Conservation (phyloP, 1,140 invertebrate genomes). For the Nasonia vitripennis region DNA sequence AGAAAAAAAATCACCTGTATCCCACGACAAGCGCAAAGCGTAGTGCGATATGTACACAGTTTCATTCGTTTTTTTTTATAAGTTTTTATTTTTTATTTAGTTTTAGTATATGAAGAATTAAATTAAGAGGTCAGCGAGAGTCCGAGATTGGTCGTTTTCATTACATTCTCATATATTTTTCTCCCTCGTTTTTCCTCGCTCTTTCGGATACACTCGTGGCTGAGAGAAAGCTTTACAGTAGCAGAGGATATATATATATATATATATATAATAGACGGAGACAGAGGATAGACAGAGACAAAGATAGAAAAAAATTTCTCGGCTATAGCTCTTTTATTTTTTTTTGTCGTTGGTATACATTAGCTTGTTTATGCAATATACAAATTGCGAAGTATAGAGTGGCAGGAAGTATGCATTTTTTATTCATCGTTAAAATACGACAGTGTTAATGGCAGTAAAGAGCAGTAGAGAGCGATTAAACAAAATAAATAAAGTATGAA, state of each 20-base stretch:
- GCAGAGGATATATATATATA: constrained; percentile 10
- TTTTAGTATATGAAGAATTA: constrained; percentile 16
- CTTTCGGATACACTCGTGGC: neutral
- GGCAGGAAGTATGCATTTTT: constrained; percentile 4
- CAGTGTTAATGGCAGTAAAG: constrained; percentile 45
- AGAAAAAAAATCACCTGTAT: constrained; percentile 27
- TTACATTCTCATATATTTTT: constrained; percentile 12
- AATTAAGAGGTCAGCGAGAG: constrained; percentile 11
- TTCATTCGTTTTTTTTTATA: constrained; percentile 38
- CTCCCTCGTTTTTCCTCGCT: neutral
- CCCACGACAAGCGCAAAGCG: constrained; percentile 41
- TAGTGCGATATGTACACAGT: constrained; percentile 45
- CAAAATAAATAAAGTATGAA: constrained; percentile 9
- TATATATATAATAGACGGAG: constrained; percentile 19
- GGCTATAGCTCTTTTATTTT: neutral
- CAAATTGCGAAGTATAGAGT: neutral
- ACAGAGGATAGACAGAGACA: constrained; percentile 28
- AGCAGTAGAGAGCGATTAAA: constrained; percentile 23
- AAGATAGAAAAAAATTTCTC: constrained; percentile 38
- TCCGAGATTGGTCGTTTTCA: neutral
- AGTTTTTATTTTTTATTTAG: constrained; percentile 29
- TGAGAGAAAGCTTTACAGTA: neutral
- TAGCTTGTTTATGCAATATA: neutral
- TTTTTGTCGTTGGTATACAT: neutral
- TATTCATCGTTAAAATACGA: neutral